Evolutionary conservation across 2,797 vertebrate genomes (phyloP), one percentile per base, ranked within the genome.

Genomic region (Holocentrus rufus): DNA sequence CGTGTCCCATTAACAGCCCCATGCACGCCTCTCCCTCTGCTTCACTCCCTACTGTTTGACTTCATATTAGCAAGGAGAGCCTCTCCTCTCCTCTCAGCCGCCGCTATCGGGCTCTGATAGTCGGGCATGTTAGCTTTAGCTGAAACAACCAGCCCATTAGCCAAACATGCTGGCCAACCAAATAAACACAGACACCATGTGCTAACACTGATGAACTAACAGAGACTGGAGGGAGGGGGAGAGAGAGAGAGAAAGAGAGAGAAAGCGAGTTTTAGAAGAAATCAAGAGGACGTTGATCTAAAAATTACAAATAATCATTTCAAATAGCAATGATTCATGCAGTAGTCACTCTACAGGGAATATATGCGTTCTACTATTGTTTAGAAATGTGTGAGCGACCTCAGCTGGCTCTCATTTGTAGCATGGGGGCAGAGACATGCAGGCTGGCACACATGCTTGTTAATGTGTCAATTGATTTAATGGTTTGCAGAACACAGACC

Each of bases 401-500:
- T 83, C 90, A 85, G 79, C 86, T 90, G 90, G 76, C 66, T 85
- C 79, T 79, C 72, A 89, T 91, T 90, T 86, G 69, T 31, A 66
- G 66, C 68, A 73, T 57, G 54, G 72, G 69, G 72, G 70, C 59
- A 68, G 78, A 85, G 71, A 73, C 65, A 61, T 44, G 49, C 74
- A 73, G 86, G 73, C 84, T 82, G 79, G 87, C 79, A 88, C 87
- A 87, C 72, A 87, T 15, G 82, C 86, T 81, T 81, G 83, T 89
- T 91, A 91, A 91, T 87, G 80, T 87, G 89, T 90, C 85, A 83
- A 87, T 79, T 88, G 74, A 61, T 90, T 85, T 92, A 92, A 92
- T 90, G 81, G 88, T 81, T 93, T 85, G 81, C 90, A 93, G 88
- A 89, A 78, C 58, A 81, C 85, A 85, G 79, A 69, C 70, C 82